phyloP scores from a whole-genome alignment of 2,113 vertebrate genomes.

The Strigops habroptila region DNA sequence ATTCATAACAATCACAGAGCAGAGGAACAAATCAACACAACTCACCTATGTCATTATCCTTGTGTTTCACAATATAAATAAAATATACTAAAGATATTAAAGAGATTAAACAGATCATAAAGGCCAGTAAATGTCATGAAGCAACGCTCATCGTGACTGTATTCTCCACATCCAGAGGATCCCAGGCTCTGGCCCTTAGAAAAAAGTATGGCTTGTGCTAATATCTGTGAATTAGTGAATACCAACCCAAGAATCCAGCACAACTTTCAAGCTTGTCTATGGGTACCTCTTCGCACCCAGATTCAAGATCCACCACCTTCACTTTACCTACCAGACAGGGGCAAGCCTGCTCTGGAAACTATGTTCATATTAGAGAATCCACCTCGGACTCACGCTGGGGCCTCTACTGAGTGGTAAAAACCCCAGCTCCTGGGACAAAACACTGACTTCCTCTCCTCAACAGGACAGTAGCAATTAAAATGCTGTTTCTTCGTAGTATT shows the following conservation, averaged over 20 bases:
- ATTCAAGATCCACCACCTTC: background rate
- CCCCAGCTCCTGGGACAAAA: background rate
- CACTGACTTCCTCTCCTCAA: background rate
- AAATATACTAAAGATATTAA: background rate
- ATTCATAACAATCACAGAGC: background rate
- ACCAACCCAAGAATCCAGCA: background rate
- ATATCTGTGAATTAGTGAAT: fast-evolving
- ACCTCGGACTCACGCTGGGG: fast-evolving
- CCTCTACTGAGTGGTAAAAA: background rate
- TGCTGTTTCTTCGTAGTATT: background rate
- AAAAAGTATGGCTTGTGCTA: background rate
- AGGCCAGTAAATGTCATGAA: background rate
- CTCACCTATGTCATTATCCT: background rate
- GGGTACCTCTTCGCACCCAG: background rate
- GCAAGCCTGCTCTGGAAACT: background rate
- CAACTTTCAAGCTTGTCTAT: background rate
- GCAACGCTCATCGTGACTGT: fast-evolving
- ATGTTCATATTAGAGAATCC: background rate
- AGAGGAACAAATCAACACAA: background rate
- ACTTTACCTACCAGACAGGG: background rate
- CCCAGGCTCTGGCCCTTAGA: background rate
- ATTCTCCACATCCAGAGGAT: background rate
- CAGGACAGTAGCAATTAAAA: background rate
- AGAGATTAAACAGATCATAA: background rate
- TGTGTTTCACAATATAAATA: background rate